A percentile compares a stretch with the other conserved stretches of the same genome.
Conservation (phyloP, 2,113 vertebrate species). For the Agapornis roseicollis region DNA sequence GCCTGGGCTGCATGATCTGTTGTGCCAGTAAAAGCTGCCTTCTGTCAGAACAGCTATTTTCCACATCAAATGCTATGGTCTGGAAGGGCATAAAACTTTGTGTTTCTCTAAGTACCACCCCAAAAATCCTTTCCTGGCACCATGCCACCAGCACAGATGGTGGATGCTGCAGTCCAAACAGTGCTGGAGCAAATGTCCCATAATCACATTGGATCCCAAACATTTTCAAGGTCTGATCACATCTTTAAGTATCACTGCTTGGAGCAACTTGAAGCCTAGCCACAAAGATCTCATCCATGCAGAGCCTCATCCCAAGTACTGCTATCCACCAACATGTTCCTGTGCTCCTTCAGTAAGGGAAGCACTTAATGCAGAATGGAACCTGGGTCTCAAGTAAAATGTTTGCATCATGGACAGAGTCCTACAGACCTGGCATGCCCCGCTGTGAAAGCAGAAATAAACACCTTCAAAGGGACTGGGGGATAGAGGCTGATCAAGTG, state of each 20-base stretch:
- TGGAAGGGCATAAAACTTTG: neutral
- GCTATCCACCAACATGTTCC: neutral
- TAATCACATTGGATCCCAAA: neutral
- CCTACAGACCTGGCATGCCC: neutral
- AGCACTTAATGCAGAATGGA: neutral
- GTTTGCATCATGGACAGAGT: neutral
- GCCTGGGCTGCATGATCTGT: neutral
- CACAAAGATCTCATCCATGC: neutral
- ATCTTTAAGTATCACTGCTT: neutral
- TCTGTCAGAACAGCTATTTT: constrained; percentile 7
- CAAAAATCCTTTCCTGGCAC: neutral
- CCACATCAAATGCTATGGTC: neutral
- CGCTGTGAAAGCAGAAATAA: neutral
- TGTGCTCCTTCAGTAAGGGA: neutral
- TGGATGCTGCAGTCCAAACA: neutral
- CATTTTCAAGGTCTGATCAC: neutral
- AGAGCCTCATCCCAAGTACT: neutral
- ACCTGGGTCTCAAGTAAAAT: neutral
- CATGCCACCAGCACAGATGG: neutral
- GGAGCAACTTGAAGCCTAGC: neutral
- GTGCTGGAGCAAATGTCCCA: neutral
- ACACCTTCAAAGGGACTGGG: neutral
- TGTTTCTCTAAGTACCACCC: neutral
- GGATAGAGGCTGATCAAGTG: neutral
- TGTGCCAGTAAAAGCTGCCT: constrained; percentile 40